Evolutionary conservation across 2,888 invertebrate genomes (phyloP).

Genomic region (Belgica antarctica): DNA sequence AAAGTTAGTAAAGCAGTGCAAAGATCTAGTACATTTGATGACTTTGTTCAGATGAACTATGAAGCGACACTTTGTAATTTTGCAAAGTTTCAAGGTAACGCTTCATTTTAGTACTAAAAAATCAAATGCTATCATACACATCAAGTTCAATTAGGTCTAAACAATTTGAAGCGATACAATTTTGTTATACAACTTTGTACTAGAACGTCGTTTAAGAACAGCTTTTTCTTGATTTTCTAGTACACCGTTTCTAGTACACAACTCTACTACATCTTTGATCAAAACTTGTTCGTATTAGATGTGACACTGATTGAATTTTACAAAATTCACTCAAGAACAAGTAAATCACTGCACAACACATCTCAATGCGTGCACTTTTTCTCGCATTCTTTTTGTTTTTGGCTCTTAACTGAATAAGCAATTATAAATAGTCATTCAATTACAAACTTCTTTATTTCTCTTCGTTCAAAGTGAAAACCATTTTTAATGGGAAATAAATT

Average conservation of each 20-base stretch:
- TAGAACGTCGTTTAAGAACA: no score
- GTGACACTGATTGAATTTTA: background rate
- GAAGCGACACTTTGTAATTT: no score
- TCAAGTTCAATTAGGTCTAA: no score
- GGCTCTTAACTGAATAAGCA: slow-evolving; percentile 24
- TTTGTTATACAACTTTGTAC: no score
- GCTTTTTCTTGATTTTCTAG: no score
- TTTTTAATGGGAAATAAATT: slow-evolving; percentile 39
- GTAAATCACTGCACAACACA: background rate
- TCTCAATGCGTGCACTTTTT: background rate
- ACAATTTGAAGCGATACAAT: no score
- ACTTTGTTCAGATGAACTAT: no score
- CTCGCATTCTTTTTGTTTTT: background rate
- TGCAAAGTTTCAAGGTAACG: no score
- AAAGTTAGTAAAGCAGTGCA: no score
- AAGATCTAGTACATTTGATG: no score
- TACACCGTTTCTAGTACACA: background rate
- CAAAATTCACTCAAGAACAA: background rate
- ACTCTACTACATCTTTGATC: background rate
- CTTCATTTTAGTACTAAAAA: no score
- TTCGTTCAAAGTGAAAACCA: slow-evolving; percentile 25
- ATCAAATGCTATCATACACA: no score
- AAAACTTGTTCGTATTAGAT: background rate
- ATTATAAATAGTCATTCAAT: slow-evolving; percentile 43
- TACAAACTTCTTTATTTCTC: slow-evolving; percentile 18